Evolutionary conservation across 1,140 invertebrate genomes (phyloP), one percentile per base, ranked within the genome.

Genomic region (Drosophila mauritiana): DNA sequence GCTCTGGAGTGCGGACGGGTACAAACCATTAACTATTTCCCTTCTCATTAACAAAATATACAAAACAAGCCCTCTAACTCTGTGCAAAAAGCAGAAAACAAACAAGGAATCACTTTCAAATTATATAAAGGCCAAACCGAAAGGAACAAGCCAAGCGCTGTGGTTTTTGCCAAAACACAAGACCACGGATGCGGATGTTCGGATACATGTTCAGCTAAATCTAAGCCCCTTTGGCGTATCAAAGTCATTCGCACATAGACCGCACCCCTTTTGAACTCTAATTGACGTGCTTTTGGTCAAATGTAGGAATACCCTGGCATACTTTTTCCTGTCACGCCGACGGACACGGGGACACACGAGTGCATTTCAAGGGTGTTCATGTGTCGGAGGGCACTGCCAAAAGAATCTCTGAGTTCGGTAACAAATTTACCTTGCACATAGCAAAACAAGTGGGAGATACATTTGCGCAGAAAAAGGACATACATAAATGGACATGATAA

Each of bases 281-380:
- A 86, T 86, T 86, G 83, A 88, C 83, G 70, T 83, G 75, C 85
- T 72, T 82, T 67, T 79, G 75, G 77, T 73, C 77, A 88, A 88
- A 83, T 79, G 55, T 76, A 70, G 70, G 75, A 75, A 78, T 82
- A 86, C 48, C 45, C 40, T 62, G 53, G 22, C 63, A 57, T 83
- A 52, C 61, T 70, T 69, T 74, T 78, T 78, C n/a, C 73, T 65
- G 77, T 85, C 77, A 84, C 59, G 63, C 64, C 64, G 63, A 40
- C 49, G 59, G 59, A 59, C 64, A 78, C 73, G 42, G 49, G 40
- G 75, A 76, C 83, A 88, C 82, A 85, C 82, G 83, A 88, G 68
- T 82, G 82, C 82, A 85, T 76, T 76, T 63, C 58, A 22, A 65
- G 68, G 57, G 54, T 56, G 53, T 55, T 61, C 73, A 49, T 43